Evolutionary conservation across 2,888 invertebrate species (phyloP).

Genomic region (Craniophora ligustri): DNA sequence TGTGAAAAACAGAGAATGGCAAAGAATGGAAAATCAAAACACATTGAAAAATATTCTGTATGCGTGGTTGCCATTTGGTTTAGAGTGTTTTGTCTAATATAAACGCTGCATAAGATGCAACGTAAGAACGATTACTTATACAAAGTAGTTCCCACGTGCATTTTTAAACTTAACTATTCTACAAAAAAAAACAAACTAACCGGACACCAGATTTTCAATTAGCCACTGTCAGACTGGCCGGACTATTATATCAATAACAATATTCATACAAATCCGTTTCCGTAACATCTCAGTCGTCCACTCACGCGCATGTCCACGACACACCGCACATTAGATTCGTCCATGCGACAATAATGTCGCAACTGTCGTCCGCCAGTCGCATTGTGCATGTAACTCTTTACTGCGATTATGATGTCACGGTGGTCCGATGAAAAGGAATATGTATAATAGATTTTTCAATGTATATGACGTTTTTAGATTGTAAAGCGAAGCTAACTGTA

Average conservation of each 20-base stretch:
- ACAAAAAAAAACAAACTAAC: neutral
- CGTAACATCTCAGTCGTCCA: conserved; percentile 40
- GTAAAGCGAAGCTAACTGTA: conserved; percentile 4
- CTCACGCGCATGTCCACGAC: conserved; percentile 52
- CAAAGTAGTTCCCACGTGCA: neutral
- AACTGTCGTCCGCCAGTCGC: conserved; percentile 43
- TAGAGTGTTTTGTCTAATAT: too few relatives aligned
- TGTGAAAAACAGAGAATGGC: too few relatives aligned
- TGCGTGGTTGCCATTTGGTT: too few relatives aligned
- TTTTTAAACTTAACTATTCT: neutral
- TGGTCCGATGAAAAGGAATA: conserved; percentile 38
- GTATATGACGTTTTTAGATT: conserved; percentile 13
- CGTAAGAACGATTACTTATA: neutral
- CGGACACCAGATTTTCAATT: conserved; percentile 23
- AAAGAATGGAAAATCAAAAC: too few relatives aligned
- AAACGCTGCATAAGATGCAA: too few relatives aligned
- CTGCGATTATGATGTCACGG: conserved; percentile 49
- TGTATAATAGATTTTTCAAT: conserved; percentile 18
- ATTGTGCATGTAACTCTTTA: conserved; percentile 50
- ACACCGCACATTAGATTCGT: conserved; percentile 20
- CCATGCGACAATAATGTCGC: conserved; percentile 52
- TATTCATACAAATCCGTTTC: conserved; percentile 41
- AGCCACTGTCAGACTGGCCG: conserved; percentile 27
- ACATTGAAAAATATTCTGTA: too few relatives aligned
- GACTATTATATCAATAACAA: conserved; percentile 46